Base-by-base conservation (phyloP, 2,113 vertebrate species). In the Clarias gariepinus region DNA sequence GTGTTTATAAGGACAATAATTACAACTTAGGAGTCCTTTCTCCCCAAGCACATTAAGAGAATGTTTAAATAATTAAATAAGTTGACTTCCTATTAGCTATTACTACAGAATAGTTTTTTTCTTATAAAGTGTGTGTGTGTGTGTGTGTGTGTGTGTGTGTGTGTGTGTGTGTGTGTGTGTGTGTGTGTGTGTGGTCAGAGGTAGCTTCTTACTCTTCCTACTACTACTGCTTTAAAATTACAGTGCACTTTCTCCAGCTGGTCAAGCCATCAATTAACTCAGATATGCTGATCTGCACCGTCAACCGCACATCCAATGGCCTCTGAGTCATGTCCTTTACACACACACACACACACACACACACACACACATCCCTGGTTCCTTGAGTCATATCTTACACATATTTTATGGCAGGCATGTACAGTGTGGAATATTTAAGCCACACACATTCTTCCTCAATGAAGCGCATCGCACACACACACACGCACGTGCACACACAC, bases 261-360 rank as follows among this genome's bases (percentile, higher is more conserved):
- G 74, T 86, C 81, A 73, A 71, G 64, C 28, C 66, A 61, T 84
- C 66, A 86, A 36, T 85, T 84, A 83, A 84, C 79, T 47, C 25
- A 86, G 57, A 86, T 69, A 68, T 47, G 28, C 53, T 55, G 61
- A 88, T 82, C 81, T 88, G 73, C 41, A 33, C 80, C 19, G 21
- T 87, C 41, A 76, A 25, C 66, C 73, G 77, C 52, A 68, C 85
- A 69, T 12, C 41, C 11, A 64, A 68, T 85, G 83, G 53, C 68
- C 77, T 36, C 86, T 89, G 88, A 87, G 61, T 87, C 88, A 87
- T 82, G 71, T 87, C 86, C 83, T 33, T 69, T 33, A 58, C 13
- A 61, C 76, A 79, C 76, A 84, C 83, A 77, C 69, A 12, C 36
- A 73, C 66, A 33, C 66, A 69, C 66, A 68, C 64, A 68, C 64